A percentile compares a stretch with the other conserved stretches of the same genome.
These are phyloP conservation scores for Anagrus nilaparvatae DNA, from an alignment of 1,140 invertebrate genomes.

Conservation along the genomic window DNA sequence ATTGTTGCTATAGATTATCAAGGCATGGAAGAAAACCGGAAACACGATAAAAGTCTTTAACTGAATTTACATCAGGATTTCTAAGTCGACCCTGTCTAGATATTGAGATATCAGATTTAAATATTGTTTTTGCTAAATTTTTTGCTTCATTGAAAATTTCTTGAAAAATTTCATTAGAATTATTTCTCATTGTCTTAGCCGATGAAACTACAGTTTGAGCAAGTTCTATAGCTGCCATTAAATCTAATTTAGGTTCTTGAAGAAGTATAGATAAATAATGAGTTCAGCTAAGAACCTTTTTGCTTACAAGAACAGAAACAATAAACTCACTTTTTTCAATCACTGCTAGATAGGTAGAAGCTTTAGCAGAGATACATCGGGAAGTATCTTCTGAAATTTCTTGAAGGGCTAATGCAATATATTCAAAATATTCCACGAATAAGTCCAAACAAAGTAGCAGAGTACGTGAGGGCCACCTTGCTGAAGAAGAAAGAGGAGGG, in stretches of 20 bases:
- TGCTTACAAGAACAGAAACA: too few relatives aligned
- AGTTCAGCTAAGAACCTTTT: constrained; percentile 10
- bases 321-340: constrained; percentile 11
- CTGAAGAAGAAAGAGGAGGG: too few relatives aligned
- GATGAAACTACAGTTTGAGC: constrained; percentile 1
- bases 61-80: too few relatives aligned
- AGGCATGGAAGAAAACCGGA: too few relatives aligned
- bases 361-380: too few relatives aligned
- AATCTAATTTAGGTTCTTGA: constrained; percentile 8
- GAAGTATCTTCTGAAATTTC: background rate
- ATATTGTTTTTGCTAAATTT: constrained; percentile 2
- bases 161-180: constrained; percentile 5
- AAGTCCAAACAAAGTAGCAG: constrained; percentile 5
- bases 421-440: constrained; percentile 9
- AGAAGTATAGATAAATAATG: constrained; percentile 6
- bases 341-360: constrained; percentile 6
- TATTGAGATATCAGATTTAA: too few relatives aligned
- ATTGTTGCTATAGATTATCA: too few relatives aligned
- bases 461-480: too few relatives aligned
- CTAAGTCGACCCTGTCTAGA: too few relatives aligned
- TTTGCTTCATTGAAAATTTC: constrained; percentile 2
- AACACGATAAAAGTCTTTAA: too few relatives aligned
- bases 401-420: constrained; percentile 7
- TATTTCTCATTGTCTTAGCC: constrained; percentile 2
- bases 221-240: constrained; percentile 5